Evolutionary conservation across 2,888 invertebrate species (phyloP).

Genomic region (Rhagonycha fulva): DNA sequence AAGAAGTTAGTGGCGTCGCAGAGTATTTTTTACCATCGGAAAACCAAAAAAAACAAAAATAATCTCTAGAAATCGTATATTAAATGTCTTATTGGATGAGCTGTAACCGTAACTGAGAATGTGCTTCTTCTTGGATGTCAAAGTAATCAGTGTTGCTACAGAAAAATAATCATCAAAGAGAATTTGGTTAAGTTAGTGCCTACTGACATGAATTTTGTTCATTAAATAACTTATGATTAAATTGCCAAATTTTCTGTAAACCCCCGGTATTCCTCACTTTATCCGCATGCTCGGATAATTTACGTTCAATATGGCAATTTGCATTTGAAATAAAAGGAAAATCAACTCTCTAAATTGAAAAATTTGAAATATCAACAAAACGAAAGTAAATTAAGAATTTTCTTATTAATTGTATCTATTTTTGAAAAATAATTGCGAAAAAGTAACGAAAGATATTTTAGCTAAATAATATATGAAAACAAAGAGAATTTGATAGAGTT

Average conservation of each 20-base stretch:
- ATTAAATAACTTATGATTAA: not conserved
- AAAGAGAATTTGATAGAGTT: conserved; percentile 32
- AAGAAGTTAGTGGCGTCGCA: no score
- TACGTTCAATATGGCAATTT: not conserved
- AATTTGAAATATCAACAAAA: not conserved
- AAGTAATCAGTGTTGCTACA: not conserved
- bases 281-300: not conserved
- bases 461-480: conserved; percentile 25
- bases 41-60: no score
- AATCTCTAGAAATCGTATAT: no score
- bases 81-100: no score
- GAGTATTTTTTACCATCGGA: no score
- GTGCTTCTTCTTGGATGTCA: no score
- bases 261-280: not conserved
- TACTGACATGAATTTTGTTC: no score
- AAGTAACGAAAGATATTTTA: not conserved
- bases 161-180: not conserved
- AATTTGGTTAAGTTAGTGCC: no score
- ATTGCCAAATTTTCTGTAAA: not conserved
- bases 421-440: conserved; percentile 8
- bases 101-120: no score
- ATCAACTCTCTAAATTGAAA: not conserved
- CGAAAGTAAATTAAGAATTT: conserved; percentile 2
- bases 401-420: conserved; percentile 13
- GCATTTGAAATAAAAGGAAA: not conserved